A percentile compares a stretch with the other conserved stretches of the same genome.
Conservation (phyloP, 2,797 vertebrate genomes). For the Tympanoctomys barrerae region DNA sequence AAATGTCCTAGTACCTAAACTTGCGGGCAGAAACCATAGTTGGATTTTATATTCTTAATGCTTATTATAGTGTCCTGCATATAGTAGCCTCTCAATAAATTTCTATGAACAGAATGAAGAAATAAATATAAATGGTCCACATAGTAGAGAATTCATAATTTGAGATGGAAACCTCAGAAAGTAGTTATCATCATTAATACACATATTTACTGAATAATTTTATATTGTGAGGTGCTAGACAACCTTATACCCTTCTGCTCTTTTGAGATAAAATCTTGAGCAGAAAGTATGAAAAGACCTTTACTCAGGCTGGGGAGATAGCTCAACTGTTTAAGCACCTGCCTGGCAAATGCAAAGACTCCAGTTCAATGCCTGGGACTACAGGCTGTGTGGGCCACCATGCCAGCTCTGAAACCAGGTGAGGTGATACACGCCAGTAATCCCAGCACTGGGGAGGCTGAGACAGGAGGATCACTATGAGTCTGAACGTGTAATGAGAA, state of each 20-base stretch:
- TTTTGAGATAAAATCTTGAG: constrained; percentile 40
- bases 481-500: too few relatives aligned
- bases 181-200: background rate
- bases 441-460: too few relatives aligned
- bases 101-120: background rate
- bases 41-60: background rate
- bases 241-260: background rate
- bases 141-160: background rate
- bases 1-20: constrained; percentile 36
- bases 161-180: background rate
- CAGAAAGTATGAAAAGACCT: background rate
- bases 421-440: too few relatives aligned
- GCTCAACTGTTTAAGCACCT: too few relatives aligned
- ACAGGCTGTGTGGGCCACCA: too few relatives aligned
- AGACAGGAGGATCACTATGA: too few relatives aligned
- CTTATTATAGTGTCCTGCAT: background rate
- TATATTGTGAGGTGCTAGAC: background rate
- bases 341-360: too few relatives aligned
- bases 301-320: background rate
- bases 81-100: background rate
- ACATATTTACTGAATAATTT: constrained; percentile 42
- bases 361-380: too few relatives aligned
- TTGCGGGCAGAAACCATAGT: background rate
- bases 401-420: too few relatives aligned
- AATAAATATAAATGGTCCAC: background rate